Percentiles rank a stretch among this genome's conserved stretches.
These are phyloP conservation scores for Pandion haliaetus DNA, from an alignment of 2,113 vertebrate genomes.

Conservation along the genomic window DNA sequence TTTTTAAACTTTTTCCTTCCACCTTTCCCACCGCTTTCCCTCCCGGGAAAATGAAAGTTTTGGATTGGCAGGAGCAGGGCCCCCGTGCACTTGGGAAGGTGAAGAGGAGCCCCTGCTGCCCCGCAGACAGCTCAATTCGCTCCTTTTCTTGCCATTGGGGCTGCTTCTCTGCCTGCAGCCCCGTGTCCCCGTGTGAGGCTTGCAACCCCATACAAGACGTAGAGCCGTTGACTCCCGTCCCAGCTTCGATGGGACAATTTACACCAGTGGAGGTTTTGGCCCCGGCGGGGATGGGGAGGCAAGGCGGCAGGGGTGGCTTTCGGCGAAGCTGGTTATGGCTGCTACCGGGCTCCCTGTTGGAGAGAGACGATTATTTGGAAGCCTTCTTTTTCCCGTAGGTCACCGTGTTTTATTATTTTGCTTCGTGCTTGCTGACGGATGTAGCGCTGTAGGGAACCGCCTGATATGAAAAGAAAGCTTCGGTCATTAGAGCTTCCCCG, in stretches of 20 bases:
- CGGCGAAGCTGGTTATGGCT: not conserved
- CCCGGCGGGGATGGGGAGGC: not conserved
- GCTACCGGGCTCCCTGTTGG: not conserved
- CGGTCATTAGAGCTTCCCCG: not conserved
- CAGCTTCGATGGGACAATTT: not conserved
- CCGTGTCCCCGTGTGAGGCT: not conserved
- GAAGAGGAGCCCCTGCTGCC: not conserved
- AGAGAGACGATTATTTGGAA: not conserved
- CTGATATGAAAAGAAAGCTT: not conserved
- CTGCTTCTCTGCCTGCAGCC: not conserved
- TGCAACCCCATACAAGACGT: not conserved
- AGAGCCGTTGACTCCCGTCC: not conserved
- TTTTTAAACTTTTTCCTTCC: not conserved
- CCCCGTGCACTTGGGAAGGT: not conserved
- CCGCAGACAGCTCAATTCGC: not conserved
- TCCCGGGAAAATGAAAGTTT: not conserved
- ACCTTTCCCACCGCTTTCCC: not conserved
- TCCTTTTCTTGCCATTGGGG: not conserved
- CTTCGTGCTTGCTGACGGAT: not conserved
- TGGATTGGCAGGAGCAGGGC: not conserved
- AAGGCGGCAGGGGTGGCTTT: not conserved
- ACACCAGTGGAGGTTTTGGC: not conserved
- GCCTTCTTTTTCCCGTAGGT: not conserved
- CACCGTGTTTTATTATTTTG: not conserved
- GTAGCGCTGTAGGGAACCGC: not conserved